Percentiles rank a stretch among this genome's conserved stretches.
These are phyloP conservation scores for Chironomus tepperi DNA, from an alignment of 1,140 invertebrate genomes.

Conservation along the genomic window DNA sequence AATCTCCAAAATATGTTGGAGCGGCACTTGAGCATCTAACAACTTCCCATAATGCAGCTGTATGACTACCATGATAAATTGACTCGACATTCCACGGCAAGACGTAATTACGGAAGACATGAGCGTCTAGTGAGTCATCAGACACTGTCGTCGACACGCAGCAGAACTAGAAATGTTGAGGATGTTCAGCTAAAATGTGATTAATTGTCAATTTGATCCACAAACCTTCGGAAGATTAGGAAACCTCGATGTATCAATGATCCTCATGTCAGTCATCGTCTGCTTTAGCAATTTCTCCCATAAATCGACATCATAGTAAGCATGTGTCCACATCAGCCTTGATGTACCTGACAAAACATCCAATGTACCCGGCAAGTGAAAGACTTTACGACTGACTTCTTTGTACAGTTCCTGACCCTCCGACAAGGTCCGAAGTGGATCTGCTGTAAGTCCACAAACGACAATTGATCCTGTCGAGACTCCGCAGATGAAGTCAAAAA, in stretches of 20 bases:
- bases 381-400: constrained; percentile 59
- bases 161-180: constrained; percentile 24
- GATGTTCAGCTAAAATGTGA: no score
- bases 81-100: constrained; percentile 63
- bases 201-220: no score
- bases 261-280: constrained; percentile 53
- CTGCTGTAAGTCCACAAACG: constrained; percentile 49
- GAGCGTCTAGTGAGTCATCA: background rate
- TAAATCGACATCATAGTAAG: constrained; percentile 79
- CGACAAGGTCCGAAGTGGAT: constrained; percentile 40
- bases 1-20: constrained; percentile 87
- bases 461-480: constrained; percentile 83
- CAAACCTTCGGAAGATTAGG: constrained; percentile 49
- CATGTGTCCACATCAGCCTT: constrained; percentile 73
- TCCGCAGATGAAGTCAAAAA: constrained; percentile 88
- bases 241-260: background rate
- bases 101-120: constrained; percentile 63
- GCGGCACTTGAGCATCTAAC: constrained; percentile 85
- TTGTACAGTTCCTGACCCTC: constrained; percentile 59
- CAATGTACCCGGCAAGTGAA: constrained; percentile 55
- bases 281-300: constrained; percentile 77
- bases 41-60: constrained; percentile 76
- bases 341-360: constrained; percentile 53
- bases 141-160: background rate
- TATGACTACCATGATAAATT: constrained; percentile 68